Evolutionary conservation across 2,888 invertebrate genomes (phyloP), one percentile per base, ranked within the genome.

Genomic region (Koerneria pararmatus): DNA sequence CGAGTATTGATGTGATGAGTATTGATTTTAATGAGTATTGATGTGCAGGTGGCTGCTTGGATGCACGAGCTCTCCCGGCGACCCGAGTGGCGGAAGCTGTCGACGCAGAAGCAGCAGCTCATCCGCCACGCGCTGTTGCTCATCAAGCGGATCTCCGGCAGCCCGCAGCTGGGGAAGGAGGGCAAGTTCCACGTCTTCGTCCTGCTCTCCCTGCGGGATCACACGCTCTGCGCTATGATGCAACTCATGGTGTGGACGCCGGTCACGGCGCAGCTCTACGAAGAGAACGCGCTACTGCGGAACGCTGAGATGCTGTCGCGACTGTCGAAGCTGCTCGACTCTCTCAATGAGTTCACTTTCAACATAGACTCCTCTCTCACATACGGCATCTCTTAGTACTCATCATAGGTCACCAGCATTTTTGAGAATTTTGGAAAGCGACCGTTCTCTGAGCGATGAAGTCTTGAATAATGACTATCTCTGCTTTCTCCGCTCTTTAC

Each of bases 181-280:
- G 95, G 95, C 60, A 94, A 95, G 85, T 95, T 98, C 84, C 95
- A 97, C 85, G 88, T 95, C 48, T 94, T 97, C 83, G 90, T 95
- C 76, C 95, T 95, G 84, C 88, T 97, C 37, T 91, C 93, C n/a
- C 71, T 48, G 68, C 84, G 85, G 65, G 87, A 87, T 68, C 86
- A 85, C 69, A 78, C 84, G 35, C 87, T 98, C 63, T 92, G 94
- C 83, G 89, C 91, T 66, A 91, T 95, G 89, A 86, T 97, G 65
- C 89, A 90, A n/a, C 91, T 93, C 58, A 91, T 97, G 89, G 90
- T 94, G 1, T 87, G 89, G 80, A 91, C 92, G 24, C 90, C 92
- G 71, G 90, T 92, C 4, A 93, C 95, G 0, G 81, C 83, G 11
- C 93, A 93, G 83, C 92, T 97, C 92, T 98, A 93, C 83, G 95